Conservation (phyloP, 2,888 invertebrate genomes). For the Crematogaster levior region DNA sequence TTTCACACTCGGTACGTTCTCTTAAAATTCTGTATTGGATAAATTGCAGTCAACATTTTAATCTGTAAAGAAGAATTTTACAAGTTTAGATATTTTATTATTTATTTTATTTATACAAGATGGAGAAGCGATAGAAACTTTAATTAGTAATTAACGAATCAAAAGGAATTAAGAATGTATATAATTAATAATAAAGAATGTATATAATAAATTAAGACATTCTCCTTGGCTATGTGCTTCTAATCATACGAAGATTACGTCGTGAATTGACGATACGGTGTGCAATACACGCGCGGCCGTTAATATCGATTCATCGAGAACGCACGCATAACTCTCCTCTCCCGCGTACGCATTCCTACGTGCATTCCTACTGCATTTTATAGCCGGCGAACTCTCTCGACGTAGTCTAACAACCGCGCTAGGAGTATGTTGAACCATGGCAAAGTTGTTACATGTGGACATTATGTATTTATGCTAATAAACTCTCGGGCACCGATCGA, state of each 20-base stretch:
- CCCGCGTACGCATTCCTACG: conserved; percentile 66
- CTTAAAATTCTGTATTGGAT: too few relatives aligned
- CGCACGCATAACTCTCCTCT: conserved; percentile 45
- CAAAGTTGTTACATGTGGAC: conserved; percentile 69
- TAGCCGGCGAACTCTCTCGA: conserved; percentile 44
- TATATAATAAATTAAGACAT: not conserved
- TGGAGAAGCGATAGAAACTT: not conserved
- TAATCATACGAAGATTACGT: not conserved
- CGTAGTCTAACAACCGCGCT: conserved; percentile 61
- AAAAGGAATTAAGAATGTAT: not conserved
- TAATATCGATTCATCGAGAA: conserved; percentile 51
- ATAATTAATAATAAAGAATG: too few relatives aligned
- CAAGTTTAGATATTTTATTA: not conserved
- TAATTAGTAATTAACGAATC: not conserved
- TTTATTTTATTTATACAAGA: not conserved
- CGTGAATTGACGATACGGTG: not conserved
- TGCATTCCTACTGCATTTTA: conserved; percentile 70
- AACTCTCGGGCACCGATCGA: conserved; percentile 50
- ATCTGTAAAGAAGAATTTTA: too few relatives aligned
- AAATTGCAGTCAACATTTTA: too few relatives aligned
- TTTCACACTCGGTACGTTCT: too few relatives aligned
- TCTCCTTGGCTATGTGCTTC: not conserved
- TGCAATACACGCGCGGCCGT: conserved; percentile 6
- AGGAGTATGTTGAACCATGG: conserved; percentile 69
- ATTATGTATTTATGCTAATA: conserved; percentile 76